phyloP scores from a whole-genome alignment of 2,888 invertebrate species.

The Agonopterix arenella region DNA sequence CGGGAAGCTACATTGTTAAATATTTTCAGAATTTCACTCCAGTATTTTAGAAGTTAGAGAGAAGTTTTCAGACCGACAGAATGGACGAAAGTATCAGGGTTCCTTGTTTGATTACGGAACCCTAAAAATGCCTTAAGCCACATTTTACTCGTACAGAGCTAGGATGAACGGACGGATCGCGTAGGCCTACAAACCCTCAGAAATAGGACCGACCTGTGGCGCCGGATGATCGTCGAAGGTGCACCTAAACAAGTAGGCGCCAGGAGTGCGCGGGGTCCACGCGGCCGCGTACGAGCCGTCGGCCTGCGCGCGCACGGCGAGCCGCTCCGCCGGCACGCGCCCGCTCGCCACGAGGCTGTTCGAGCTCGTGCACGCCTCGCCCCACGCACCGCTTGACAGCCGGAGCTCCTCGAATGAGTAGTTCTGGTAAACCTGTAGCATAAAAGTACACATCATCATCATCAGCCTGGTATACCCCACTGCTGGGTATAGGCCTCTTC shows the following conservation, averaged over 20 bases:
- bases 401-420: constrained; percentile 97
- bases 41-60: too few species aligned
- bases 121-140: too few species aligned
- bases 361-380: constrained; percentile 44
- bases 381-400: constrained; percentile 65
- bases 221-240: constrained; percentile 90
- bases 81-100: too few species aligned
- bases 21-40: too few species aligned
- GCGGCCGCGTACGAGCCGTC: constrained; percentile 90
- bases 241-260: constrained; percentile 91
- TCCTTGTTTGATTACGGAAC: too few species aligned
- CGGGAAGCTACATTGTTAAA: too few species aligned
- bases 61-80: too few species aligned
- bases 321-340: constrained; percentile 79
- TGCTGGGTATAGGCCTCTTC: too few species aligned
- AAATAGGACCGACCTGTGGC: constrained; percentile 73
- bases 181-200: too few species aligned
- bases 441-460: background rate
- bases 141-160: too few species aligned
- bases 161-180: too few species aligned
- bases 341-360: constrained; percentile 48
- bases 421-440: constrained; percentile 86
- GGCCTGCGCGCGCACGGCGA: constrained; percentile 85
- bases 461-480: background rate
- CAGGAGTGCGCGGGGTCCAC: constrained; percentile 96